A percentile compares a stretch with the other conserved stretches of the same genome.
These are phyloP conservation scores for Hipparchia sbordonii DNA, from an alignment of 2,888 invertebrate species.

Conservation along the genomic window DNA sequence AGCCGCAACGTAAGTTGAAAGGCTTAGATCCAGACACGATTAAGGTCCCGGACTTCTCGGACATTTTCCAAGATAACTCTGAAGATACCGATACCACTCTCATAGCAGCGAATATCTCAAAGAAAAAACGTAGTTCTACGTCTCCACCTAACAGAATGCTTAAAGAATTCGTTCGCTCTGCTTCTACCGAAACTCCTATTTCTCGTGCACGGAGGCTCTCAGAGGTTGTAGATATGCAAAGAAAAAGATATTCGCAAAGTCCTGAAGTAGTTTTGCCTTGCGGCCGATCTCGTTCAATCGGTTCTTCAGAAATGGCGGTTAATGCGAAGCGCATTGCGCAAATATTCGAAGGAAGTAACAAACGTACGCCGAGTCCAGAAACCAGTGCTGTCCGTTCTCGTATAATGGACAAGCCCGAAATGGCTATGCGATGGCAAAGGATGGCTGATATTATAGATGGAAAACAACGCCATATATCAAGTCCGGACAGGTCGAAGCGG, in stretches of 20 bases:
- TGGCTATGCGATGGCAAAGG: constrained; percentile 60
- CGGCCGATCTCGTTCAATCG: constrained; percentile 63
- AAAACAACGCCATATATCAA: constrained; percentile 58
- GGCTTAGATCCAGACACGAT: constrained; percentile 60
- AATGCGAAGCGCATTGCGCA: constrained; percentile 65
- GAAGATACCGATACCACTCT: constrained; percentile 61
- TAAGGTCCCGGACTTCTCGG: constrained; percentile 53
- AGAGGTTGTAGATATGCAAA: constrained; percentile 50
- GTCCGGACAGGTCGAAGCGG: constrained; percentile 57
- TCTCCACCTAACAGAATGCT: constrained; percentile 46
- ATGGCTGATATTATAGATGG: constrained; percentile 72
- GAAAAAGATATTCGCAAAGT: constrained; percentile 55
- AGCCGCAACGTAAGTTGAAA: constrained; percentile 61
- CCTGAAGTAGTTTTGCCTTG: constrained; percentile 49
- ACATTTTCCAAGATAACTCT: constrained; percentile 59
- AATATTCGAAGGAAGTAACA: constrained; percentile 62
- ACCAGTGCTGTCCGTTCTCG: constrained; percentile 52
- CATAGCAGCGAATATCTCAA: constrained; percentile 47
- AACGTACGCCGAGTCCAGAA: constrained; percentile 62
- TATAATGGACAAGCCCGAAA: constrained; percentile 58
- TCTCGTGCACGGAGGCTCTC: constrained; percentile 56
- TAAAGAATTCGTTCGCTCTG: constrained; percentile 45
- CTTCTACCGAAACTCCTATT: constrained; percentile 46
- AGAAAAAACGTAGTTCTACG: constrained; percentile 43
- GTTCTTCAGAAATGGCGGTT: constrained; percentile 51